These are phyloP conservation scores for Myrmecobius fasciatus DNA, from an alignment of 2,113 vertebrate genomes.

Conservation along the genomic window DNA sequence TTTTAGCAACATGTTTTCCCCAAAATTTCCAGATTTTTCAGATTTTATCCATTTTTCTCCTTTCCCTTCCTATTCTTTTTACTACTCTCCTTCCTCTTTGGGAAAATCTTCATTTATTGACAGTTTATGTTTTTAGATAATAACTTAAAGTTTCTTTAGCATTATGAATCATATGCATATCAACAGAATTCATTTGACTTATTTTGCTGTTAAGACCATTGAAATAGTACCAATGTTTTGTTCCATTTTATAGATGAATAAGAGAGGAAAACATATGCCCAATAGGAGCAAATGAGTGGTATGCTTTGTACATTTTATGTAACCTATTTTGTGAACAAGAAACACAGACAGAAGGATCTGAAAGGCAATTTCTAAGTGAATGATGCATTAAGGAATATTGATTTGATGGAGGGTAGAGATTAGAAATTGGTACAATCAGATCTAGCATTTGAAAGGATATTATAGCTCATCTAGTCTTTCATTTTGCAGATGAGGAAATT, in stretches of 20 bases:
- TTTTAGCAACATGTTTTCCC: neutral
- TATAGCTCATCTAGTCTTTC: neutral
- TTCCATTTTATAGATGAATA: neutral
- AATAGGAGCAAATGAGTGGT: fast-evolving
- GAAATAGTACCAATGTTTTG: too few relatives aligned
- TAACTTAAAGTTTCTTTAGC: neutral
- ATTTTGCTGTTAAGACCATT: neutral
- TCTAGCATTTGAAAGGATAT: neutral
- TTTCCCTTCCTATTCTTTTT: neutral
- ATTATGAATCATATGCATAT: neutral
- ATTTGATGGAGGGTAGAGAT: neutral
- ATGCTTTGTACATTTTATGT: fast-evolving
- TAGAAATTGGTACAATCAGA: neutral
- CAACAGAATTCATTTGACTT: neutral
- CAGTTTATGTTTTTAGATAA: neutral
- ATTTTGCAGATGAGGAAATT: neutral
- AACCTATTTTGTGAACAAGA: neutral
- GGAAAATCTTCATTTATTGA: neutral
- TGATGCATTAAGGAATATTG: neutral
- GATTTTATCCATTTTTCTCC: neutral
- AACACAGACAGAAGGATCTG: too few relatives aligned
- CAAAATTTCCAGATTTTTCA: neutral
- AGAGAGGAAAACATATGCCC: fast-evolving
- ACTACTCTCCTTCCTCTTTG: neutral
- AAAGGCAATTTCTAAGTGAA: neutral